Evolutionary conservation across 1,140 invertebrate genomes (phyloP).

Genomic region (Cotesia typhae): DNA sequence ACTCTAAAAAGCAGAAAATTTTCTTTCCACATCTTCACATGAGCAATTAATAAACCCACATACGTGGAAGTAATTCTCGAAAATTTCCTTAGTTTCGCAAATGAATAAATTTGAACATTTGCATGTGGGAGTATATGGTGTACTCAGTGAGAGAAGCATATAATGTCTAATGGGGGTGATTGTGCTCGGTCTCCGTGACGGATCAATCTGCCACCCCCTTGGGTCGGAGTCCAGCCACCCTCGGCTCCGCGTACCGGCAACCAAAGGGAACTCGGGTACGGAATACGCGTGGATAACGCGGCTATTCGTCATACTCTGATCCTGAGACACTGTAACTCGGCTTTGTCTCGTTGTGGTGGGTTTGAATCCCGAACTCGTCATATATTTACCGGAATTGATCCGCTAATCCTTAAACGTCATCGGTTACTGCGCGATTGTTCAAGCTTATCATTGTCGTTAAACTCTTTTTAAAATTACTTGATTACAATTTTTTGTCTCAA

Average conservation of each 20-base stretch:
- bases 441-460: too few relatives aligned
- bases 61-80: background rate
- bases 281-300: conserved; percentile 38
- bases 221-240: conserved; percentile 37
- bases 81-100: conserved; percentile 8
- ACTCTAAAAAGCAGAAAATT: too few relatives aligned
- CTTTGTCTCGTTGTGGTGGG: background rate
- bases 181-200: conserved; percentile 64
- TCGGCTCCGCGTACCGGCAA: conserved; percentile 25
- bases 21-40: too few relatives aligned
- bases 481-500: too few relatives aligned
- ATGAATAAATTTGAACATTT: background rate
- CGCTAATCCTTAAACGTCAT: too few relatives aligned
- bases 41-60: too few relatives aligned
- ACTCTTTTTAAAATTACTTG: too few relatives aligned
- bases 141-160: conserved; percentile 53
- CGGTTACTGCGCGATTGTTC: too few relatives aligned
- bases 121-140: conserved; percentile 31
- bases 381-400: background rate
- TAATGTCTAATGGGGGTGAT: conserved; percentile 66
- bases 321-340: conserved; percentile 6
- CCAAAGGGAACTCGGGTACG: conserved; percentile 32
- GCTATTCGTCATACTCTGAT: conserved; percentile 40
- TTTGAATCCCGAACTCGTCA: background rate
- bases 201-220: conserved; percentile 65